Evolutionary conservation across 2,113 vertebrate genomes (phyloP), one percentile per base, ranked within the genome.

Genomic region (Hemicordylus capensis): DNA sequence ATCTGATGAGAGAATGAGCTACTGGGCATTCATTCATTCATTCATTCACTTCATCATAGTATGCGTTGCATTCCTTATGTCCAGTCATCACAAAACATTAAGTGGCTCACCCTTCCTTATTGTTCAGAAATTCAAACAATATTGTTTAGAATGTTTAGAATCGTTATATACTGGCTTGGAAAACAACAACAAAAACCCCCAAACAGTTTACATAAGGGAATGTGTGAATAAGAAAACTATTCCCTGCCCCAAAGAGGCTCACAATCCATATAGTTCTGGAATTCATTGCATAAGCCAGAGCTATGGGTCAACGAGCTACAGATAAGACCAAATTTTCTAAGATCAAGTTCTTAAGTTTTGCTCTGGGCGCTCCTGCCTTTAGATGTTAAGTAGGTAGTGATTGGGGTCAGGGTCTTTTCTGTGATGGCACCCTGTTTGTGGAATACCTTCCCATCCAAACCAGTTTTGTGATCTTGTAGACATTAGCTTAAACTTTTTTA

Each of bases 11-110:
- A 61, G 70, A 15, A 76, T 69, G 84, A 85, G 56, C 22, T 76
- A 1, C 0, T 0, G 15, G 84, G 1, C 82, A 61, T 0, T 44
- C 10, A 1, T 3, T 0, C n/a, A 22, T 14, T 31, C 28, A 56
- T 56, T 19, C 37, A 74, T 66, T 34, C 22, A 37, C 14, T 63
- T 74, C 56, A 34, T 51, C 12, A 34, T 19, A 28, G 42, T 59
- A 79, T 85, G 56, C 28, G 39, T 59, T 37, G 66, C 14, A 37
- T 5, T 48, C 42, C 61, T 37, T 7, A 8, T 48, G 66, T 39
- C 56, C n/a, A 24, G 37, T n/a, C 73, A 79, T 31, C 72, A 85
- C 6, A 12, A 56, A 84, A 9, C 37, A 56, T 46, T 19, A 84
- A 37, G 31, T 26, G 11, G 15, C 12, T 46, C 39, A 46, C 4